Evolutionary conservation across 2,797 vertebrate genomes (phyloP).

Genomic region (Poecilia picta): DNA sequence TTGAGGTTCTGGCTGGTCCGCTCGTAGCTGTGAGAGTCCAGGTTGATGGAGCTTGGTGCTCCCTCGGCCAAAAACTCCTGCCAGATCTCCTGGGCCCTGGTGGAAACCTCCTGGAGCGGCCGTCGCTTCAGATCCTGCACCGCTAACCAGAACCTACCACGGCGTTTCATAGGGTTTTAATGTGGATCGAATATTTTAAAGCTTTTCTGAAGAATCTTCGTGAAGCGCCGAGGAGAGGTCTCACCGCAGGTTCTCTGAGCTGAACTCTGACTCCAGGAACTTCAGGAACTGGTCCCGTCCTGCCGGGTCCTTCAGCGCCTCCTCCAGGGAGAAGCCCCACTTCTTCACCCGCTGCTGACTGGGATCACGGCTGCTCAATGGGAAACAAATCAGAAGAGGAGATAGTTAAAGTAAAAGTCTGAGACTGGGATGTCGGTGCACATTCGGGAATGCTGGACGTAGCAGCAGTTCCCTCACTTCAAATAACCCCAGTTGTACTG

Average conservation of each 20-base stretch:
- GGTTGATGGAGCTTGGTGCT: constrained; percentile 93
- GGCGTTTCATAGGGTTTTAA: not conserved
- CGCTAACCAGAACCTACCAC: constrained; percentile 91
- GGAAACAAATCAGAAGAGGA: not conserved
- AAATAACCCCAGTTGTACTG: constrained; percentile 15
- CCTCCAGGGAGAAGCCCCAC: constrained; percentile 94
- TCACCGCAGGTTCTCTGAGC: constrained; percentile 96
- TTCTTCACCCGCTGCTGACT: constrained; percentile 93
- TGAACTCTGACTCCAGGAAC: constrained; percentile 97
- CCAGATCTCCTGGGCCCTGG: constrained; percentile 93
- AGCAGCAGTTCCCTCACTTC: not conserved
- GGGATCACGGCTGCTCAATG: constrained; percentile 88
- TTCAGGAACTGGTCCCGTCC: constrained; percentile 93
- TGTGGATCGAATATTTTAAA: too few species aligned
- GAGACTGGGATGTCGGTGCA: constrained; percentile 9
- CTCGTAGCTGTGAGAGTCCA: constrained; percentile 97
- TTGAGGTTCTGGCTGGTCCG: constrained; percentile 95
- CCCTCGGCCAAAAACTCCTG: constrained; percentile 95
- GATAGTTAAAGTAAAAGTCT: constrained; percentile 8
- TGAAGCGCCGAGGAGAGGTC: not conserved
- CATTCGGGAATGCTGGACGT: constrained; percentile 8
- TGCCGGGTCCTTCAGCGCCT: constrained; percentile 90
- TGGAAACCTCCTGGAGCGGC: constrained; percentile 89
- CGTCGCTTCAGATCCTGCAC: constrained; percentile 94
- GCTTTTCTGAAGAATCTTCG: not conserved